A percentile compares a stretch with the other conserved stretches of the same genome.
Conservation (phyloP, 2,797 vertebrate species). For the Graptemys geographica region DNA sequence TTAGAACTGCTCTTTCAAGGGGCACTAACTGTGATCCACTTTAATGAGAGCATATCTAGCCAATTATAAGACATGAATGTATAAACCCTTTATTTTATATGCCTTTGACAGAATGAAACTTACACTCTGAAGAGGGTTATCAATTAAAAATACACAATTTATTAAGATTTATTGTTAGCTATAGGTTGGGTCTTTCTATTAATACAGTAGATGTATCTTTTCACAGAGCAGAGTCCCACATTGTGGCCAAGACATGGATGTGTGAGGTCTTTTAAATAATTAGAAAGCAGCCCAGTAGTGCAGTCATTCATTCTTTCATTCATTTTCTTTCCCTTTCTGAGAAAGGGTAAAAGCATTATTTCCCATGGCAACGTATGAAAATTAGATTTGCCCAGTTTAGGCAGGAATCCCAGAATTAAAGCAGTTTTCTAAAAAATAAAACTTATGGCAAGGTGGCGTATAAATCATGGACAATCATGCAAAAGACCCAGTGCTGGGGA, state of each 20-base stretch:
- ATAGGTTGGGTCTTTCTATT: constrained; percentile 23
- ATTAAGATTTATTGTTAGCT: constrained; percentile 16
- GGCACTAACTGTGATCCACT: not conserved
- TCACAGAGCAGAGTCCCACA: not conserved
- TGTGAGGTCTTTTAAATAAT: constrained; percentile 24
- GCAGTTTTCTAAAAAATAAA: constrained; percentile 2
- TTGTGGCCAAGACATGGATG: not conserved
- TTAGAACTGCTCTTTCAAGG: constrained; percentile 53
- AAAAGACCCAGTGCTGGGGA: constrained; percentile 12
- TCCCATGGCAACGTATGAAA: constrained; percentile 4
- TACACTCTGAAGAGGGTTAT: constrained; percentile 26
- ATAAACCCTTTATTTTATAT: constrained; percentile 31
- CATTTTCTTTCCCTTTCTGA: constrained; percentile 45
- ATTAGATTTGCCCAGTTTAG: constrained; percentile 20
- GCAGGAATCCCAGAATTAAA: constrained; percentile 46
- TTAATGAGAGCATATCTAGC: constrained; percentile 39
- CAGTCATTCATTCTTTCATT: not conserved
- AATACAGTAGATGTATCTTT: not conserved
- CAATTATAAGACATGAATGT: constrained; percentile 34
- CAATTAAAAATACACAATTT: constrained; percentile 54
- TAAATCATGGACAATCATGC: not conserved
- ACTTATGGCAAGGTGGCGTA: not conserved
- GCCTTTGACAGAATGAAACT: constrained; percentile 35
- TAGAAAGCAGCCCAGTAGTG: not conserved
- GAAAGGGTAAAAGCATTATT: constrained; percentile 40